Evolutionary conservation across 2,888 invertebrate genomes (phyloP), one percentile per base, ranked within the genome.

Genomic region (Patella ulyssiponensis): DNA sequence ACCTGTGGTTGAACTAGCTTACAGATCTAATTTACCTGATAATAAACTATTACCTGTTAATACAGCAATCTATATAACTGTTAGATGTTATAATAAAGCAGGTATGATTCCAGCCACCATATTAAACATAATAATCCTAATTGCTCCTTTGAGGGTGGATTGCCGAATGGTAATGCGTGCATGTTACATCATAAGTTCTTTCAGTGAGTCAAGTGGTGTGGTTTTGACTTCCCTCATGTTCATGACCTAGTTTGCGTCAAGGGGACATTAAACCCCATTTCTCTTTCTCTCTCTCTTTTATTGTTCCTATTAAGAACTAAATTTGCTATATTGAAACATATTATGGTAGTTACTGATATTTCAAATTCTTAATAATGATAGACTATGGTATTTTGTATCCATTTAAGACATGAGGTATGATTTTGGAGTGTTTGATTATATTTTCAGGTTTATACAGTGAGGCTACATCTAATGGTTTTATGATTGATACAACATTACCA

Each of bases 381-480:
- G 4, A 44, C 1, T 44, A 9, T 44, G 44, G 20, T 51, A 27
- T n/a, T 9, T 3, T 27, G 15, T 33, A 74, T 74, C 33, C 15
- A 11, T 12, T 71, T 11, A n/a, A n/a, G 33, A 64, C 20, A 64
- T n/a, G 17, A n/a, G 20, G 17, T 20, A 17, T 64, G 7, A 64
- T 20, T 70, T 70, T 70, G 70, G 17, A 7, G 15, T 27, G 15
- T 70, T 15, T 69, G 9, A 3, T 44, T 7, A n/a, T 17, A 23
- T 51, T 33, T 58, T 17, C 56, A 77, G 80, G 79, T 17, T 71
- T 77, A 44, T 78, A 27, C 27, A 76, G 79, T 20, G 80, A 79
- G 23, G 79, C 79, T 2, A 79, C 79, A 3, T 86, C 86, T 4
- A 82, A 85, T 73, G 86, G 86, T 3, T 83, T 86, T 20, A 52